A percentile compares a stretch with the other conserved stretches of the same genome.
These are phyloP conservation scores for Platichthys stellatus DNA, from an alignment of 2,113 vertebrate genomes.

Conservation along the genomic window DNA sequence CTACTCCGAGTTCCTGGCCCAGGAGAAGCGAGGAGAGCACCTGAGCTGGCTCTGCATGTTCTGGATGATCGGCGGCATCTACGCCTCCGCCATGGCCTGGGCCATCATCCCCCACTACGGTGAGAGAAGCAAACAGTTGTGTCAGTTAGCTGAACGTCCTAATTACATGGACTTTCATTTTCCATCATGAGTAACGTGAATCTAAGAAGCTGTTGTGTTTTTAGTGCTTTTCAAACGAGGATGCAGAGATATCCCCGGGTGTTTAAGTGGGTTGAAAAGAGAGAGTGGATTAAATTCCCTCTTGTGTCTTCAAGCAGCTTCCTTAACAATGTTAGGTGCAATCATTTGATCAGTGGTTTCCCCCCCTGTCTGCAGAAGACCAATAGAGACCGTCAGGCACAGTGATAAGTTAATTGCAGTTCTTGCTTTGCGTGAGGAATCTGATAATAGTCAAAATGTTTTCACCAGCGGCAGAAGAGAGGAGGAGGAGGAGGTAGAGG, in stretches of 20 bases:
- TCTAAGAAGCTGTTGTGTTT: too few species aligned
- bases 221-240: neutral
- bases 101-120: conserved; percentile 99
- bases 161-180: neutral
- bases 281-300: neutral
- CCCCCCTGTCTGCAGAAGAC: neutral
- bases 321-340: neutral
- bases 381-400: neutral
- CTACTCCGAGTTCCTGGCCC: conserved; percentile 97
- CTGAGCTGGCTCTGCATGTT: conserved; percentile 99
- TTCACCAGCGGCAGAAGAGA: neutral
- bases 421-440: neutral
- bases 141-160: neutral
- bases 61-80: conserved; percentile 99
- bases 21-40: conserved; percentile 97
- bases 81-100: conserved; percentile 98
- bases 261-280: neutral
- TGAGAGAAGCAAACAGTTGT: conserved; percentile 69
- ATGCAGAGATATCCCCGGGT: neutral
- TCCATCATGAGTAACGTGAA: too few species aligned
- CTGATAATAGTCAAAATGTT: neutral
- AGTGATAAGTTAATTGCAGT: too few species aligned
- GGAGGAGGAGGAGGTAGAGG: too few species aligned
- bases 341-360: conserved; percentile 1
- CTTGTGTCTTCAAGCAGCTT: neutral